Evolutionary conservation across 2,888 invertebrate species (phyloP).

Genomic region (Fragum whitleyi): DNA sequence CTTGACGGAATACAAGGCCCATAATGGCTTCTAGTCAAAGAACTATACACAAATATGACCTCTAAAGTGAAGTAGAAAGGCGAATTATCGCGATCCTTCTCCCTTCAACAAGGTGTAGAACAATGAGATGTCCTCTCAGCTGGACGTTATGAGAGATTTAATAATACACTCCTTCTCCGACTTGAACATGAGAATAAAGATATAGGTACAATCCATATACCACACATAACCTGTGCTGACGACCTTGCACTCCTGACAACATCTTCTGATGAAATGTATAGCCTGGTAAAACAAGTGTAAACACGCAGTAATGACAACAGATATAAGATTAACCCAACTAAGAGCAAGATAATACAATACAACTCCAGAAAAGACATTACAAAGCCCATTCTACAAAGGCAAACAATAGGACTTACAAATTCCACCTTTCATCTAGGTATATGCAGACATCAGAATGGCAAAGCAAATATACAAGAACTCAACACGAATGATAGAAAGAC

Average conservation of each 20-base stretch:
- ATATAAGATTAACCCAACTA: not conserved
- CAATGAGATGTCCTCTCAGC: not conserved
- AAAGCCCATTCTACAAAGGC: not conserved
- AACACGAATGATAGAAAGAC: not conserved
- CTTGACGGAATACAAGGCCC: too few species aligned
- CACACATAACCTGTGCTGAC: not conserved
- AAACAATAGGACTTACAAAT: not conserved
- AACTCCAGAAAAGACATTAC: not conserved
- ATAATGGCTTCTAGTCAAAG: too few species aligned
- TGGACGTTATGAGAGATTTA: too few species aligned
- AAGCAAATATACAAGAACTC: too few species aligned
- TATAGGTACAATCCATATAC: not conserved
- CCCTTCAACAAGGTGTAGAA: too few species aligned
- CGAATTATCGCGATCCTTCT: not conserved
- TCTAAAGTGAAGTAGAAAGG: not conserved
- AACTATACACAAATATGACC: too few species aligned
- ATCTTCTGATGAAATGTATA: not conserved
- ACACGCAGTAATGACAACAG: conserved; percentile 4
- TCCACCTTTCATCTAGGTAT: not conserved
- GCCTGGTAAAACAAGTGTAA: not conserved
- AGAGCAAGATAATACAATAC: not conserved
- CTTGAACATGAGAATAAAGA: too few species aligned
- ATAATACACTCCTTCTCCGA: too few species aligned
- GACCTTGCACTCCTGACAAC: too few species aligned
- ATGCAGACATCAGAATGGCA: not conserved